Evolutionary conservation across 1,140 invertebrate genomes (phyloP), one percentile per base, ranked within the genome.

Genomic region (Drosophila mojavensis): DNA sequence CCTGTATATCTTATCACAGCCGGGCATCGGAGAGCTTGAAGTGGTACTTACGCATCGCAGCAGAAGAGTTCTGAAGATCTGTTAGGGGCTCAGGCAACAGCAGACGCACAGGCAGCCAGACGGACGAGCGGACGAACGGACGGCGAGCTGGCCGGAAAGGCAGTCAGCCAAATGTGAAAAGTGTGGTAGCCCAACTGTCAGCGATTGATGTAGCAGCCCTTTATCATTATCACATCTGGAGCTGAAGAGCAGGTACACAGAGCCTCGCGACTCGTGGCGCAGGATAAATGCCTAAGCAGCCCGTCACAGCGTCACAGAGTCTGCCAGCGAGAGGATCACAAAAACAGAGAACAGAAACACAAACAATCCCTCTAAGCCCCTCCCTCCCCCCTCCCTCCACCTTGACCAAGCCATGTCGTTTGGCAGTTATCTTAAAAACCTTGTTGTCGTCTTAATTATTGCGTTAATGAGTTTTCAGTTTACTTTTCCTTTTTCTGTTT

Each of bases 391-490:
- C 20, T 20, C 2, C 20, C 2, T 3, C 20, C 3, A 24, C 20
- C 33, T 43, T 47, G 30, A 11, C 53, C 77, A 73, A 75, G 78
- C 79, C 73, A 79, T 81, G 86, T 75, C 69, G 68, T 69, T 78
- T 74, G 86, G 60, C 63, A 75, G 84, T 90, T 91, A 91, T 91
- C 89, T 91, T 91, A 91, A 91, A 91, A 91, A 91, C 89, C 90
- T 91, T 91, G 89, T 91, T 91, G 89, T 91, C 89, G 89, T 91
- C 89, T 91, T 91, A 91, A 91, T 91, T 91, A 91, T 90, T 91
- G 89, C 89, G 89, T 91, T 91, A 91, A 91, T 91, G 89, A 91
- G 89, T 91, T 91, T 91, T 91, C 79, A 78, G 89, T 91, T 91
- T 91, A 70, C 73, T 66, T 84, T 70, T 59, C 47, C 43, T 70